Evolutionary conservation across 2,888 invertebrate species (phyloP).

Genomic region (Pseudoips prasinana): DNA sequence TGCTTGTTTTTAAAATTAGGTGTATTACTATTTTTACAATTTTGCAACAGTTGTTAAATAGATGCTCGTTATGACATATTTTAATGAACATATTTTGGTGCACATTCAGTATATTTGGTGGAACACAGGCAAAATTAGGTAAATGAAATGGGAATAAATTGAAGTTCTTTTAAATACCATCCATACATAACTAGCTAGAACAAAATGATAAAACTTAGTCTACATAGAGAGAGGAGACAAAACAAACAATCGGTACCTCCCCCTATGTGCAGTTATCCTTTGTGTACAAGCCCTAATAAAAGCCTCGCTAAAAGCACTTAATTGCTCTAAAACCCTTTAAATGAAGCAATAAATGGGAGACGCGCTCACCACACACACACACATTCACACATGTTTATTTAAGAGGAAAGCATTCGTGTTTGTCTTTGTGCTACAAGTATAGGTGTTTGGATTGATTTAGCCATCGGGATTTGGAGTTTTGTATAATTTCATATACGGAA

Average conservation of each 20-base stretch:
- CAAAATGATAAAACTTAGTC: too few relatives aligned
- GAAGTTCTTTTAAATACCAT: too few relatives aligned
- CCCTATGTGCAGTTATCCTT: conserved; percentile 30
- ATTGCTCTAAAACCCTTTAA: conserved; percentile 66
- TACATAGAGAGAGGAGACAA: conserved; percentile 10
- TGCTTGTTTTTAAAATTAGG: too few relatives aligned
- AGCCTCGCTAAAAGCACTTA: conserved; percentile 58
- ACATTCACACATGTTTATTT: conserved; percentile 39
- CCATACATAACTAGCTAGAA: too few relatives aligned
- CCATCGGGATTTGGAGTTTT: conserved; percentile 16
- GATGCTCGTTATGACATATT: too few relatives aligned
- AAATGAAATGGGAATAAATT: too few relatives aligned
- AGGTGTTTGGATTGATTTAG: conserved; percentile 28
- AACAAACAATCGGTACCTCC: conserved; percentile 25
- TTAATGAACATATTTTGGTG: too few relatives aligned
- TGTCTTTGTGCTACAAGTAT: conserved; percentile 12
- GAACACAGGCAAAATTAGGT: too few relatives aligned
- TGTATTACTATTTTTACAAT: too few relatives aligned
- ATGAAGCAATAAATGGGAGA: conserved; percentile 67
- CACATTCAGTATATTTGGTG: too few relatives aligned
- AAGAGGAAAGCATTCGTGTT: conserved; percentile 21
- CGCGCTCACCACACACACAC: conserved; percentile 35
- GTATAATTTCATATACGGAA: conserved; percentile 26
- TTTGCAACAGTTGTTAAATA: too few relatives aligned
- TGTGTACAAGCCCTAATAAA: conserved; percentile 55